Evolutionary conservation across 2,797 vertebrate genomes (phyloP).

Genomic region (Paratrypauchen microcephalus): DNA sequence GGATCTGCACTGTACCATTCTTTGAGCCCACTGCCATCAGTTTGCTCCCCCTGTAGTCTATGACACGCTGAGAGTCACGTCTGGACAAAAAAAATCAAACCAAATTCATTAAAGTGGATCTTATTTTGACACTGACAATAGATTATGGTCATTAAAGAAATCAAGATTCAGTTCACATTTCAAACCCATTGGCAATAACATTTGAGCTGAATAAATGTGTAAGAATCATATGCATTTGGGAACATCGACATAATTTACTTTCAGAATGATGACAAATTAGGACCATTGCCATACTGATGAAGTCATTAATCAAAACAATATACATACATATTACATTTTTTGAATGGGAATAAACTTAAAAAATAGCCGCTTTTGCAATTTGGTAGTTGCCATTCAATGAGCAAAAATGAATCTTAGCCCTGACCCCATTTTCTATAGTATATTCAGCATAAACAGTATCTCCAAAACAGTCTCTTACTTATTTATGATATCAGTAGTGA

Average conservation of each 20-base stretch:
- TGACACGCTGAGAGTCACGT: slow-evolving; percentile 72
- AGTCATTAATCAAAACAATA: no score
- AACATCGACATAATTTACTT: no score
- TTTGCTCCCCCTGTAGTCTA: slow-evolving; percentile 79
- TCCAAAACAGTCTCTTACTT: slow-evolving; percentile 46
- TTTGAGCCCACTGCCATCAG: slow-evolving; percentile 77
- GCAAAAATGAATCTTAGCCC: no score
- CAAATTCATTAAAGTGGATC: neutral
- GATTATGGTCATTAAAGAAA: neutral
- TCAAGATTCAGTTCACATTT: neutral
- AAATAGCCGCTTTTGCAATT: no score
- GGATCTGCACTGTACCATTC: slow-evolving; percentile 73
- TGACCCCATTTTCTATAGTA: no score
- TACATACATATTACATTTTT: no score
- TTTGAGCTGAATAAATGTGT: neutral
- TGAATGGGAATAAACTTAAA: no score
- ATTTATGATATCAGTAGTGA: slow-evolving; percentile 67
- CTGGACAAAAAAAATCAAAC: slow-evolving; percentile 59
- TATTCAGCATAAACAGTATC: no score
- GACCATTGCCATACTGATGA: no score
- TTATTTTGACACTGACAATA: neutral
- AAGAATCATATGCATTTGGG: neutral
- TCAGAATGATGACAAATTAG: no score
- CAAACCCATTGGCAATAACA: no score
- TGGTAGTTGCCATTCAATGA: no score